A percentile compares a stretch with the other conserved stretches of the same genome.
Conservation (phyloP, 1,140 invertebrate species). For the Drosophila santomea region DNA sequence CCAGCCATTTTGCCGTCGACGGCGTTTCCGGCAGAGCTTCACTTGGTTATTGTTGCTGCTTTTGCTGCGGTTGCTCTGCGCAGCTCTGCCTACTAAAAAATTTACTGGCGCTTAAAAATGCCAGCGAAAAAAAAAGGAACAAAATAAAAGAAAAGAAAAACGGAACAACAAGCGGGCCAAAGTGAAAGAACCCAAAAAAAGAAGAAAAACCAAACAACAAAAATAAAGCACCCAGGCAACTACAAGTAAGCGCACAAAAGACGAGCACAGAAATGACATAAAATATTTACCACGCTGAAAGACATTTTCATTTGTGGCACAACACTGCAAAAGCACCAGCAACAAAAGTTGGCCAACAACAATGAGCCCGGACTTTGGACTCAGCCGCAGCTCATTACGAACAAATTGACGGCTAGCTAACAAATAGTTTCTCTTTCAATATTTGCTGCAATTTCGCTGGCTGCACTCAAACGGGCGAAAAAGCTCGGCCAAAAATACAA, state of each 20-base stretch:
- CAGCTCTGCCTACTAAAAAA: slow-evolving; percentile 70
- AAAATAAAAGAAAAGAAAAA: slow-evolving; percentile 37
- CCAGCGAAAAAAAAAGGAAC: slow-evolving; percentile 43
- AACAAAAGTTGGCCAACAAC: slow-evolving; percentile 21
- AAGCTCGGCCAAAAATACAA: background rate
- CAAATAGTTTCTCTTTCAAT: slow-evolving; percentile 65
- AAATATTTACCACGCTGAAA: slow-evolving; percentile 75
- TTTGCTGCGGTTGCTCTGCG: slow-evolving; percentile 45
- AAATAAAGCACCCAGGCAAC: slow-evolving; percentile 19
- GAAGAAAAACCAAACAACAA: slow-evolving; percentile 2
- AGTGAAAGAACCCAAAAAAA: slow-evolving; percentile 3
- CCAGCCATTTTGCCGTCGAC: slow-evolving; percentile 61
- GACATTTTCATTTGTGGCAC: slow-evolving; percentile 69
- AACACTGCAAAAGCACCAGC: slow-evolving; percentile 2
- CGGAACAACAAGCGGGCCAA: slow-evolving; percentile 4
- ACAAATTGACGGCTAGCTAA: slow-evolving; percentile 64
- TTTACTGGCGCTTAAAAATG: slow-evolving; percentile 73
- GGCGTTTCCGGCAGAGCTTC: slow-evolving; percentile 64
- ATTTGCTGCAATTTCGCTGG: slow-evolving; percentile 43
- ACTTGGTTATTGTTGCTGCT: slow-evolving; percentile 35
- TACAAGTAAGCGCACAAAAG: slow-evolving; percentile 41
- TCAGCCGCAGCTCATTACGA: slow-evolving; percentile 60
- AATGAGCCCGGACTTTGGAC: slow-evolving; percentile 12
- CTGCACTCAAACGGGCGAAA: slow-evolving; percentile 30
- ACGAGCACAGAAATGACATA: slow-evolving; percentile 51